Base-by-base conservation (phyloP, 2,797 vertebrate species). In the Sebastiscus tertius region DNA sequence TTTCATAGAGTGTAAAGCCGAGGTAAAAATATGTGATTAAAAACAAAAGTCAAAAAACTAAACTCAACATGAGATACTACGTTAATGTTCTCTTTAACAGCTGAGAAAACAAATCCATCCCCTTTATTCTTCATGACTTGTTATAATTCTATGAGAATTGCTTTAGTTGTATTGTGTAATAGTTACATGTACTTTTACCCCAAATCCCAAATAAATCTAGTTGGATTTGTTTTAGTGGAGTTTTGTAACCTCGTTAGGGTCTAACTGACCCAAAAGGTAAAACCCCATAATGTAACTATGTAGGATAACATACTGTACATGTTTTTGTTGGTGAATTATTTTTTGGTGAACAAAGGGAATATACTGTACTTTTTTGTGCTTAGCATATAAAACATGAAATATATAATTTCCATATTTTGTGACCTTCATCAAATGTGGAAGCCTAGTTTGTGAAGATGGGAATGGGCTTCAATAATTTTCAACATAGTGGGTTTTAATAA, bases 371-470 rank as follows among this genome's bases (percentile, higher is more conserved):
- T 3, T 55, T 55, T 6, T 12, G 22, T 24, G 22, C 12, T 22
- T 24, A 55, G 1, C 3, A 55, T 13, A 34, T 34, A 34, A 7
- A 33, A 66, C 3, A 66, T 29, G 2, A n/a, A 29, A 49, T 49
- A 46, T 66, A 2, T n/a, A 20, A n/a, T 61, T 7, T 2, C 16
- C 1, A 2, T 33, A 33, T 24, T 46, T 46, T 46, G 42, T 46
- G 42, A 46, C 42, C 42, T 46, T 46, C 39, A 42, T 42, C 39
- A 42, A 42, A 42, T 42, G 2, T 42, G 39, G 16, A 42, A 42
- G 14, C 39, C 0, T 42, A 42, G 39, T 42, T 0, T 42, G 39
- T 42, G 39, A 42, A 0, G 6, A 16, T 0, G 0, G 16, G 6
- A 18, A 18, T 18, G 16, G 42, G 42, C 42, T 46, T 46, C 16